These are phyloP conservation scores for Carcharodon carcharias DNA, from an alignment of 2,797 vertebrate genomes.

Conservation along the genomic window DNA sequence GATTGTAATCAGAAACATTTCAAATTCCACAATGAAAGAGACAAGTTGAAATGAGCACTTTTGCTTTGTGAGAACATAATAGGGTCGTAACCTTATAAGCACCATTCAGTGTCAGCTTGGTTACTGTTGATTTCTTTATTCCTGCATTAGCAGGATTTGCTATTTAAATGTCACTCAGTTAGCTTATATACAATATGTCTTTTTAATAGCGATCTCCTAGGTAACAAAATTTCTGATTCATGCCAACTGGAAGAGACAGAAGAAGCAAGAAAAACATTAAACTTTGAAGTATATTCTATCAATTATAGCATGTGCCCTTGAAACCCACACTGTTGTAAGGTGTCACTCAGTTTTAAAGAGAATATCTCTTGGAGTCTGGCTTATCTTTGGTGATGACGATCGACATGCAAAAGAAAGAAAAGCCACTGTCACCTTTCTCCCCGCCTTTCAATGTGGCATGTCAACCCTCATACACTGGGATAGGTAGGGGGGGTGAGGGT, in stretches of 20 bases:
- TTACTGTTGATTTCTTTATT: not conserved
- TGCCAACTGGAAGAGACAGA: not conserved
- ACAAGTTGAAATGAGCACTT: not conserved
- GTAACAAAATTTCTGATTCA: not conserved
- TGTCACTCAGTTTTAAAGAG: not conserved
- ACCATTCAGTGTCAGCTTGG: not conserved
- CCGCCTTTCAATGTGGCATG: conserved; percentile 47
- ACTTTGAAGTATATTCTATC: not conserved
- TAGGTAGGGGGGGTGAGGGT: conserved; percentile 43
- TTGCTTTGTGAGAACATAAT: not conserved
- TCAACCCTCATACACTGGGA: conserved; percentile 46
- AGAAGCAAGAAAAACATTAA: not conserved
- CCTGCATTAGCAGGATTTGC: not conserved
- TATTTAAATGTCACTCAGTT: not conserved
- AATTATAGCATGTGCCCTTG: not conserved
- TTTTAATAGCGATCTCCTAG: not conserved
- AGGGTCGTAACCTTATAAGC: not conserved
- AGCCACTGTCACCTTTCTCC: conserved; percentile 43
- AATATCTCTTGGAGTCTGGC: not conserved
- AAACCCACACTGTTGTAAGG: not conserved
- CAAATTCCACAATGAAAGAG: not conserved
- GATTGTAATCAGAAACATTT: not conserved
- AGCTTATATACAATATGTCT: not conserved
- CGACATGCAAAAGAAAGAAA: conserved; percentile 47
- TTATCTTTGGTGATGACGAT: conserved; percentile 46